Percentiles rank a stretch among this genome's conserved stretches.
Conservation (phyloP, 2,888 invertebrate species). For the Tipula helvola region DNA sequence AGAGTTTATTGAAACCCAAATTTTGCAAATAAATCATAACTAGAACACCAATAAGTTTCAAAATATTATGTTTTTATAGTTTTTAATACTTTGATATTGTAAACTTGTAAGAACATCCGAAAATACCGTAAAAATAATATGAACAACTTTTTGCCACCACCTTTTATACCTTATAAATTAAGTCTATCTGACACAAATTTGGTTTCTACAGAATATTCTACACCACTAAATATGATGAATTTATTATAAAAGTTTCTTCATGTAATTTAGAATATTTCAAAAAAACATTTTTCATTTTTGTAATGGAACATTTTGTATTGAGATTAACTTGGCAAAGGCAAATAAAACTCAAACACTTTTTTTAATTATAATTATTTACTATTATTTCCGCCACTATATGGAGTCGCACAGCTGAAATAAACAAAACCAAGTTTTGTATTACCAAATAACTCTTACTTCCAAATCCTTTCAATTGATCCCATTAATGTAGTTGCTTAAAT, state of each 20-base stretch:
- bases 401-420: no score
- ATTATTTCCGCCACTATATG: no score
- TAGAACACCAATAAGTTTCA: background rate
- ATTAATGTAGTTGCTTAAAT: no score
- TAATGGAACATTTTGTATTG: background rate
- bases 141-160: background rate
- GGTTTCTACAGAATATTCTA: background rate
- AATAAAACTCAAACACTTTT: no score
- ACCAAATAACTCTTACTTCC: no score
- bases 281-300: background rate
- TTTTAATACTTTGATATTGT: background rate
- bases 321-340: background rate
- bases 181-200: background rate
- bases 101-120: background rate
- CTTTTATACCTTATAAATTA: background rate
- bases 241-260: background rate
- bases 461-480: no score
- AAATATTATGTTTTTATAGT: background rate
- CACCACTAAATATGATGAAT: background rate
- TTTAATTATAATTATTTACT: no score
- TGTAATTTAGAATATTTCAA: background rate
- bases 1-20: no score
- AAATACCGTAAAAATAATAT: background rate
- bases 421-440: background rate
- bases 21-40: background rate